Conservation (phyloP, 2,797 vertebrate species). For the Coregonus ussuriensis region DNA sequence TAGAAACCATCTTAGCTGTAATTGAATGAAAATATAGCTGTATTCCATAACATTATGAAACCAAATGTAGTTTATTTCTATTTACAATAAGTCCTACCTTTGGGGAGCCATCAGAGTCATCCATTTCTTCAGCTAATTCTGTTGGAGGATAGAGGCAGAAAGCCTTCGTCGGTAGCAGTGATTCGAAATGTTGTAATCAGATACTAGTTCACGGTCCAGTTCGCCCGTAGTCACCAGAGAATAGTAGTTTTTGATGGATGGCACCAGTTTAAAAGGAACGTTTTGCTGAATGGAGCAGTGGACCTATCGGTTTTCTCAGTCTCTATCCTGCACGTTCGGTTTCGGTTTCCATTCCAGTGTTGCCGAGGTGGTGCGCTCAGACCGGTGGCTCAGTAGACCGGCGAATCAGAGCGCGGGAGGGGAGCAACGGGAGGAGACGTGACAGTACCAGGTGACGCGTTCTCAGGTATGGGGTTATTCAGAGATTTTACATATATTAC, state of each 20-base stretch:
- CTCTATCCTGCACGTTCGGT: slow-evolving; percentile 54
- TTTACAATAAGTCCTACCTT: too few species aligned
- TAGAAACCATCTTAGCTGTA: too few species aligned
- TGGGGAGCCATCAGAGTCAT: too few species aligned
- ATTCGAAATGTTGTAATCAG: slow-evolving; percentile 68
- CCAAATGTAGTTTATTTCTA: too few species aligned
- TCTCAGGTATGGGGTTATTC: slow-evolving; percentile 32
- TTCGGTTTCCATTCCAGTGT: too few species aligned
- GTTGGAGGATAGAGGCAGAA: slow-evolving; percentile 46
- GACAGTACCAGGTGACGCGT: slow-evolving; percentile 23
- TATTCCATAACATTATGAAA: too few species aligned
- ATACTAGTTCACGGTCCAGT: slow-evolving; percentile 51
- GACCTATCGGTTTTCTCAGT: slow-evolving; percentile 63
- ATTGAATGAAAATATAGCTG: too few species aligned
- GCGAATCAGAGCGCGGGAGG: too few species aligned
- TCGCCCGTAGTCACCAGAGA: slow-evolving; percentile 47
- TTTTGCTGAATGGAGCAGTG: slow-evolving; percentile 26
- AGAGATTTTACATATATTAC: slow-evolving; percentile 13
- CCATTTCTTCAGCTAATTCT: too few species aligned
- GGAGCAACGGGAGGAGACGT: too few species aligned
- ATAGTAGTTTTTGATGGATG: slow-evolving; percentile 61
- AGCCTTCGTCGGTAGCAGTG: slow-evolving; percentile 49
- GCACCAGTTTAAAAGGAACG: slow-evolving; percentile 62
- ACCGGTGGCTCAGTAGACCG: too few species aligned
- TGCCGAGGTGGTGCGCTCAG: too few species aligned